A percentile compares a stretch with the other conserved stretches of the same genome.
These are phyloP conservation scores for Brachymystax lenok DNA, from an alignment of 2,797 vertebrate genomes.

Conservation along the genomic window DNA sequence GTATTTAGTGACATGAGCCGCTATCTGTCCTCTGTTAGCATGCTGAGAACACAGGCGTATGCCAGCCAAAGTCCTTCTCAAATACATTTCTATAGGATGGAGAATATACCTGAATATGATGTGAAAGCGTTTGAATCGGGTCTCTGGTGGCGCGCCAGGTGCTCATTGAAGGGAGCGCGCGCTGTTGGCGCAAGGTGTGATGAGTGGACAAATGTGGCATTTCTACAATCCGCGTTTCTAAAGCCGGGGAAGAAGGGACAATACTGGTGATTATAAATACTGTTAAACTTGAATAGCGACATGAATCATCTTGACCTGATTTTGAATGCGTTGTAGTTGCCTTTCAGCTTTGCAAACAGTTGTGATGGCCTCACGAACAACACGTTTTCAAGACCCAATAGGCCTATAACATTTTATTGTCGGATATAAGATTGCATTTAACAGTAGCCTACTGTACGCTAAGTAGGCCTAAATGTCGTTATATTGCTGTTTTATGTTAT, in stretches of 20 bases:
- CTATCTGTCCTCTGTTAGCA: constrained; percentile 77
- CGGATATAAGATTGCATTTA: too few species aligned
- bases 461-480: too few species aligned
- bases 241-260: neutral
- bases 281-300: neutral
- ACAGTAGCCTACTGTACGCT: too few species aligned
- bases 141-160: neutral
- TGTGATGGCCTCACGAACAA: too few species aligned
- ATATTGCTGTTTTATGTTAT: too few species aligned
- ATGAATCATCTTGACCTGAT: neutral
- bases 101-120: neutral
- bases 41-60: constrained; percentile 32
- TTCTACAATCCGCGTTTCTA: neutral
- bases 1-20: constrained; percentile 76
- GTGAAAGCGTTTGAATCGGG: constrained; percentile 13
- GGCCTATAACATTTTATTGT: too few species aligned
- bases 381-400: too few species aligned
- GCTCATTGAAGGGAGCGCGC: neutral
- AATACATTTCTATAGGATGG: neutral
- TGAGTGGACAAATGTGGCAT: neutral
- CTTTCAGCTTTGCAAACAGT: neutral
- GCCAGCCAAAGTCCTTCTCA: neutral
- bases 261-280: neutral
- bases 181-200: neutral
- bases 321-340: neutral